Base-by-base conservation (phyloP, 2,888 invertebrate genomes). In the Trissolcus brochymenae region DNA sequence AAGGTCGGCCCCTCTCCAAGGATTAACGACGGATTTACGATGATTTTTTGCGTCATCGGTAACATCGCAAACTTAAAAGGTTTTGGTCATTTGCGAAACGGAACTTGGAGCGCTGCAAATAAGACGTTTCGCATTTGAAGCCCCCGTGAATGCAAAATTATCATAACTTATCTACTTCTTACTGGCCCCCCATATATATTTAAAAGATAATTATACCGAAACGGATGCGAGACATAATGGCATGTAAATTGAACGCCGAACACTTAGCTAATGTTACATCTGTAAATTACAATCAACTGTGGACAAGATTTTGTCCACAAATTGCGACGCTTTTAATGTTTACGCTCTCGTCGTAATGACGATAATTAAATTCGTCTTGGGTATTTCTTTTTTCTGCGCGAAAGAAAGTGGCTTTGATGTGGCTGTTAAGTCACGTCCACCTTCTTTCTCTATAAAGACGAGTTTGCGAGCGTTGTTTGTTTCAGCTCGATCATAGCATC, bases 401-500 rank as follows among this genome's bases (percentile, higher is more conserved):
- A 51, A 16, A 6, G 62, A 75, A 64, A 71, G 61, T 50, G 29
- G 43, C 71, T 71, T 75, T 68, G 75, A 79, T 61, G 64, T 56
- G 68, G 60, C 66, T 62, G 56, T 66, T 62, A 49, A 74, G 62
- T 41, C 62, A 66, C 57, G 78, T 78, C 56, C 75, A 11, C 57
- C 55, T 73, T 57, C 56, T 9, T 60, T 51, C 57, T 62, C 54
- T 59, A 64, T 46, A 16, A 16, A 16, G n/a, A 16, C 46, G 57
- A 70, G 53, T 73, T 61, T 49, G 14, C 14, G 53, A 59, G 55
- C 54, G 75, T 19, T 71, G 71, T 67, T 78, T 67, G 66, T 72
- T 54, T 51, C 75, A 53, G 53, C 60, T 64, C 60, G 75, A 78
- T 81, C 80, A 54, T 67, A 79, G 84, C 84, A 84, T 84, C 82